These are phyloP conservation scores for Gymnoscopelus braueri DNA, from an alignment of 2,797 vertebrate species.

Conservation along the genomic window DNA sequence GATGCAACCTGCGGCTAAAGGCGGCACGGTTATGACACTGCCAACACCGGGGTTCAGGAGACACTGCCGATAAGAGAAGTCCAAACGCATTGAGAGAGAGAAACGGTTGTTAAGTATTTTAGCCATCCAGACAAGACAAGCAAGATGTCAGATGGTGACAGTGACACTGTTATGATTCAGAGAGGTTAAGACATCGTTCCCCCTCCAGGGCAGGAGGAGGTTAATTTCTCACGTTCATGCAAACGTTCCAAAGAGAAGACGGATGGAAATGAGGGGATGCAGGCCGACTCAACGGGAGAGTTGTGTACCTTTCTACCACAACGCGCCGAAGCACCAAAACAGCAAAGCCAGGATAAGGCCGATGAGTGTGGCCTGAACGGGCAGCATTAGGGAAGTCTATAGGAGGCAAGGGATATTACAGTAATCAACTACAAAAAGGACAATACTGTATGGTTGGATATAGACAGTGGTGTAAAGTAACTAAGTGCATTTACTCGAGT, in stretches of 20 bases:
- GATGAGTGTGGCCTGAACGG: conserved; percentile 98
- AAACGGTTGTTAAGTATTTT: conserved; percentile 63
- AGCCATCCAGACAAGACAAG: conserved; percentile 82
- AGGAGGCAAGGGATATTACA: conserved; percentile 98
- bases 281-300: too few relatives aligned
- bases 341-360: conserved; percentile 99
- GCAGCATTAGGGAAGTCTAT: conserved; percentile 97
- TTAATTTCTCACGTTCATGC: conserved; percentile 43
- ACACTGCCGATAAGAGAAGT: too few relatives aligned
- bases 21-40: too few relatives aligned
- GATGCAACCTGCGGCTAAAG: too few relatives aligned
- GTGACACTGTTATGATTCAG: conserved; percentile 35
- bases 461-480: too few relatives aligned
- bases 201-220: too few relatives aligned
- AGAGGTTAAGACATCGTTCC: conserved; percentile 57
- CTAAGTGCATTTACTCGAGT: too few relatives aligned
- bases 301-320: conserved; percentile 99
- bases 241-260: conserved; percentile 51
- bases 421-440: conserved; percentile 82
- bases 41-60: too few relatives aligned
- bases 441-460: too few relatives aligned
- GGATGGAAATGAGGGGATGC: conserved; percentile 32
- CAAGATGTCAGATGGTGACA: conserved; percentile 76
- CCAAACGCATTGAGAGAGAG: conserved; percentile 28
- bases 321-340: conserved; percentile 99